Conservation (phyloP, 2,113 vertebrate genomes). For the Phrynocephalus versicolor region DNA sequence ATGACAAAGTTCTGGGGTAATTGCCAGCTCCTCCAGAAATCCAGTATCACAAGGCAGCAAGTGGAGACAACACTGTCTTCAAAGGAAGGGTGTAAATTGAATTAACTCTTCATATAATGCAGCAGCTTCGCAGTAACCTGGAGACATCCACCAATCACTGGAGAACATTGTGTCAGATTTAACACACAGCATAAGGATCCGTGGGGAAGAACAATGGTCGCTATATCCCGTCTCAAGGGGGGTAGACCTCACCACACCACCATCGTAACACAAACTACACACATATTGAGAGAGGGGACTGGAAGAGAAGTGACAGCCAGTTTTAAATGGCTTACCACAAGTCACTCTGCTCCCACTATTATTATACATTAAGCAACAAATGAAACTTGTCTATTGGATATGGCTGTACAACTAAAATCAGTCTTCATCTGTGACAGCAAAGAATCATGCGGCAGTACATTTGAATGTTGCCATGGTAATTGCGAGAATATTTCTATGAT, state of each 20-base stretch:
- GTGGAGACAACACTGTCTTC: neutral
- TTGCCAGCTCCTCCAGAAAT: neutral
- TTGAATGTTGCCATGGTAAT: constrained; percentile 27
- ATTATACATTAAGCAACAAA: neutral
- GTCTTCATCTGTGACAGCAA: constrained; percentile 32
- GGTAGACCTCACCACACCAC: neutral
- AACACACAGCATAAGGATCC: too few relatives aligned
- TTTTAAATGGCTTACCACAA: constrained; percentile 8
- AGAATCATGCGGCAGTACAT: neutral
- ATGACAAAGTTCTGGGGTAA: neutral
- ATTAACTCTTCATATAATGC: neutral
- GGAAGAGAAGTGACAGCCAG: constrained; percentile 6
- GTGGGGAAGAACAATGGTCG: too few relatives aligned
- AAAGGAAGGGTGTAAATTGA: neutral
- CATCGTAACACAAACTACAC: constrained; percentile 14
- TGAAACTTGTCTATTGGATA: neutral
- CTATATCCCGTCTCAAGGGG: neutral
- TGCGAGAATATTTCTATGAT: constrained; percentile 24
- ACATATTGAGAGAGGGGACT: neutral
- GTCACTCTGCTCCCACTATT: neutral
- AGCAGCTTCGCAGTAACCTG: neutral
- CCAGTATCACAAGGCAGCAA: neutral
- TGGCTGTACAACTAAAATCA: constrained; percentile 32
- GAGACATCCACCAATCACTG: neutral
- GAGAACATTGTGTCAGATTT: neutral